Conservation (phyloP, 2,797 vertebrate species). For the Masticophis lateralis region DNA sequence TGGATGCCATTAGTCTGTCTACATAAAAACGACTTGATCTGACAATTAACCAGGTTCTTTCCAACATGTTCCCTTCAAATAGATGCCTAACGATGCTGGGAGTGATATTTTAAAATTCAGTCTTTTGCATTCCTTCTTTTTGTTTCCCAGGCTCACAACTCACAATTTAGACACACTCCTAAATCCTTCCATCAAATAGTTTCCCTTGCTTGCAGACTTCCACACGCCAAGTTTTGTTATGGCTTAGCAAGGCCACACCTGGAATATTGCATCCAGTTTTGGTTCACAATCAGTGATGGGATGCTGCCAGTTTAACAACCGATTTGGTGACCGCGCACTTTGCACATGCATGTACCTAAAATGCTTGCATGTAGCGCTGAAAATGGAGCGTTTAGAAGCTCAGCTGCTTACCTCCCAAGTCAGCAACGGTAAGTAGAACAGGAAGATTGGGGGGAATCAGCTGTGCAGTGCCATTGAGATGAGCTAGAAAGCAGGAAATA, state of each 20-base stretch:
- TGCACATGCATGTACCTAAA: accelerated
- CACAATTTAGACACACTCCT: not conserved
- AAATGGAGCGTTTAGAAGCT: no score
- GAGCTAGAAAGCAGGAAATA: no score
- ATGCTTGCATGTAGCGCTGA: accelerated
- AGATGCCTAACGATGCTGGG: not conserved
- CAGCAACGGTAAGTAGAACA: no score
- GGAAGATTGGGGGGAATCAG: no score
- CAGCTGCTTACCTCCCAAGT: no score
- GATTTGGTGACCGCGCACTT: no score
- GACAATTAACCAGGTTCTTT: not conserved
- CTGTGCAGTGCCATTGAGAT: no score
- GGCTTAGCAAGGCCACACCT: not conserved
- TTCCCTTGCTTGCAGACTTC: not conserved
- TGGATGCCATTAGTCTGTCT: not conserved
- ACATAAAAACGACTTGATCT: not conserved
- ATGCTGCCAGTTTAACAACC: no score
- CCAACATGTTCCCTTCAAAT: not conserved
- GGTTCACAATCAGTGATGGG: not conserved
- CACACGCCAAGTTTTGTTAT: not conserved
- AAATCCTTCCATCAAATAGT: not conserved
- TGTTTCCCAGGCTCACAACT: not conserved
- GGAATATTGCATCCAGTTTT: not conserved
- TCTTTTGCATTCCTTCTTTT: not conserved
- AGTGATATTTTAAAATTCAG: not conserved